phyloP scores from a whole-genome alignment of 2,113 vertebrate genomes.

The Okapia johnstoni region DNA sequence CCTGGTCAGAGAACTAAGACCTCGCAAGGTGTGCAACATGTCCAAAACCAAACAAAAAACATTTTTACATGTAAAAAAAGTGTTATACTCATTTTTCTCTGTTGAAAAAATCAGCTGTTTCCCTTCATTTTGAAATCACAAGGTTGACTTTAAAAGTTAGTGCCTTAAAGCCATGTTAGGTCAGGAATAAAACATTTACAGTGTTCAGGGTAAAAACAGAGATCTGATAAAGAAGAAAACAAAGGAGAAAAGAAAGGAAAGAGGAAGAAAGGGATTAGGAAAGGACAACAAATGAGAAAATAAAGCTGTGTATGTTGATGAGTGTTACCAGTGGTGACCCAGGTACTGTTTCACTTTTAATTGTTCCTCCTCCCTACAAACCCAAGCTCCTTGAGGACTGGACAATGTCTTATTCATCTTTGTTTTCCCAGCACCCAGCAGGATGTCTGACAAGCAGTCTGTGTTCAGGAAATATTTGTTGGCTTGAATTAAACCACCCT shows the following conservation, averaged over 20 bases:
- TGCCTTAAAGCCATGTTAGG: not conserved
- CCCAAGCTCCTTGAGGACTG: constrained; percentile 8
- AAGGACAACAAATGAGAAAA: not conserved
- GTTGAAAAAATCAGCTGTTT: not conserved
- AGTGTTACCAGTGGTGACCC: not conserved
- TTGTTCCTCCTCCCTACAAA: constrained; percentile 19
- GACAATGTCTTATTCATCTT: constrained; percentile 63
- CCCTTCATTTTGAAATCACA: not conserved
- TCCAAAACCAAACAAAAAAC: not conserved
- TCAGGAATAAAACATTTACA: not conserved
- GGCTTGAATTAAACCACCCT: not conserved
- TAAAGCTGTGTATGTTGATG: not conserved
- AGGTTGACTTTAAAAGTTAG: not conserved
- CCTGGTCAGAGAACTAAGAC: not conserved
- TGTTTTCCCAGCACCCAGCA: constrained; percentile 31
- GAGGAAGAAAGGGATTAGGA: not conserved
- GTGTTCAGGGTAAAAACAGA: not conserved
- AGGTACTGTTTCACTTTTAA: not conserved
- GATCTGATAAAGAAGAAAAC: not conserved
- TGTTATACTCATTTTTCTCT: not conserved
- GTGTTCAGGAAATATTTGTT: constrained; percentile 36
- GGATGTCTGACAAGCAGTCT: constrained; percentile 26
- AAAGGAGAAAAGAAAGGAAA: not conserved
- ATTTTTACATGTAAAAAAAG: not conserved
- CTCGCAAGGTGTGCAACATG: not conserved